These are phyloP conservation scores for Platyscelio sp. DNA, from an alignment of 2,888 invertebrate genomes.

Conservation along the genomic window DNA sequence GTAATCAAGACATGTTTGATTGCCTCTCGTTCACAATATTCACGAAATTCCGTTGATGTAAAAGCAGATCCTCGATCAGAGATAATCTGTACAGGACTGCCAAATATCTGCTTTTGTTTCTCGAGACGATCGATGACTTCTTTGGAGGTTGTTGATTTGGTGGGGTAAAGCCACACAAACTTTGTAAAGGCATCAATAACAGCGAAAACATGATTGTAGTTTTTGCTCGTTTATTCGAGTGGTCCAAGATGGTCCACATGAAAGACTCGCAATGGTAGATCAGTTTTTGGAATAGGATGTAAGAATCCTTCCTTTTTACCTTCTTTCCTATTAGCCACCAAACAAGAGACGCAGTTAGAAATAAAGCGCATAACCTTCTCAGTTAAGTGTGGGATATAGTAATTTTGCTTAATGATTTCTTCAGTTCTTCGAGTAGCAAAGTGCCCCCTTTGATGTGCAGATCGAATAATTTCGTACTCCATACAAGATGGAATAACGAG, in stretches of 20 bases:
- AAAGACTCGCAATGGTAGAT: background rate
- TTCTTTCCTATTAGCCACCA: constrained; percentile 1
- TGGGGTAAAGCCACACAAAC: background rate
- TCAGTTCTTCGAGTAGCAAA: background rate
- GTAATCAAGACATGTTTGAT: background rate
- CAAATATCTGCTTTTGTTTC: background rate
- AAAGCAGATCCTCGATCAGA: background rate
- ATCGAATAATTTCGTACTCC: background rate
- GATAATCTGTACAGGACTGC: background rate
- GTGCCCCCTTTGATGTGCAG: background rate
- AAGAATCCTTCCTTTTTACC: background rate
- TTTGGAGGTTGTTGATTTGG: background rate
- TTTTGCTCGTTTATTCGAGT: background rate
- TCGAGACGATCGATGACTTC: background rate
- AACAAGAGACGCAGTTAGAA: background rate
- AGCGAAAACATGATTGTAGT: constrained; percentile 1
- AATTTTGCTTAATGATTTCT: background rate
- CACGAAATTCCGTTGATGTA: background rate
- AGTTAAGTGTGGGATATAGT: background rate
- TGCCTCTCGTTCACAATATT: background rate
- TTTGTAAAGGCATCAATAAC: background rate
- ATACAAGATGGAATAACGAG: background rate
- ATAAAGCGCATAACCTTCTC: background rate
- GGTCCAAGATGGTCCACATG: constrained; percentile 19
- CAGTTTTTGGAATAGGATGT: background rate